Conservation (phyloP, 2,797 vertebrate genomes). For the Squalus acanthias region DNA sequence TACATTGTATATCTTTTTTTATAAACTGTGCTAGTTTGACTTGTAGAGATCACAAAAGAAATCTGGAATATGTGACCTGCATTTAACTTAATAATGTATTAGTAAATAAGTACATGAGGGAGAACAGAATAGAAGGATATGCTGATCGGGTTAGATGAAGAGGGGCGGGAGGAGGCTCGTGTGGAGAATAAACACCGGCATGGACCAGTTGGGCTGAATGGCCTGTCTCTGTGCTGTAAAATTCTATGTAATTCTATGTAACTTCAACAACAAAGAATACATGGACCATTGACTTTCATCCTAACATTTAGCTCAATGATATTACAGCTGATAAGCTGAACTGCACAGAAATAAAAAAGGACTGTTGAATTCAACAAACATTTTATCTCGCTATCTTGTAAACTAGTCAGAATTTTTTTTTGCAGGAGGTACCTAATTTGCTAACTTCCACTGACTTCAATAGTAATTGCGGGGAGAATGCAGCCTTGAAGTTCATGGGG, state of each 20-base stretch:
- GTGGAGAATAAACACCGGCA: neutral
- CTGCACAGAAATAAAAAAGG: neutral
- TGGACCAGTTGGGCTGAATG: neutral
- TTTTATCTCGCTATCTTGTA: neutral
- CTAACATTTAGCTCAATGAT: neutral
- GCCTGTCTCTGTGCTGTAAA: neutral
- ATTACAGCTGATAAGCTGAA: neutral
- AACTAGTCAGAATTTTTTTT: neutral
- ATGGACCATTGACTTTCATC: neutral
- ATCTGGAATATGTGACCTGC: too few relatives aligned
- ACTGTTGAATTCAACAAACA: constrained; percentile 9
- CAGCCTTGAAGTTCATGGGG: constrained; percentile 22
- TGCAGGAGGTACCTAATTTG: neutral
- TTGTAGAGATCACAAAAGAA: too few relatives aligned
- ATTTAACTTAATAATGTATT: too few relatives aligned
- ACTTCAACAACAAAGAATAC: neutral
- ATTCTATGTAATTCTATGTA: neutral
- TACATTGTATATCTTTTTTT: constrained; percentile 24
- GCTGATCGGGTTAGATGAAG: neutral
- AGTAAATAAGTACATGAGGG: neutral
- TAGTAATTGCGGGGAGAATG: neutral
- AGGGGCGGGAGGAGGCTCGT: neutral
- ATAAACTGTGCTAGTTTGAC: too few relatives aligned
- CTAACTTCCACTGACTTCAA: constrained; percentile 4
- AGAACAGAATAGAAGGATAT: neutral